These are phyloP conservation scores for Cebidichthys violaceus DNA, from an alignment of 2,113 vertebrate species.

Conservation along the genomic window DNA sequence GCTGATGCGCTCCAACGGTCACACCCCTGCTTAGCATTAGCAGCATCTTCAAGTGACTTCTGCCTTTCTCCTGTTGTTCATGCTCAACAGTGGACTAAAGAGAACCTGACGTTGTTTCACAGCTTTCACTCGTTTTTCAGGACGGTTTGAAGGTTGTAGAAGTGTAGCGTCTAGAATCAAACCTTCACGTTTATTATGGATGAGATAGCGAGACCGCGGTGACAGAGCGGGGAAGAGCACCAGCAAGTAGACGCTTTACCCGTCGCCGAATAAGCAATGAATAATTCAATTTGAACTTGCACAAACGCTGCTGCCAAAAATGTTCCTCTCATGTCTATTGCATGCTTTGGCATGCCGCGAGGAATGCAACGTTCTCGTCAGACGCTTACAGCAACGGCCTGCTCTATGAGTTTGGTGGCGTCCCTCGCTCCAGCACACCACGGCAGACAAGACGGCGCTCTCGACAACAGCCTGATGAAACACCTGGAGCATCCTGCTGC, in stretches of 20 bases:
- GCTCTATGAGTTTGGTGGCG: too few relatives aligned
- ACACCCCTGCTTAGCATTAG: background rate
- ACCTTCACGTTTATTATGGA: background rate
- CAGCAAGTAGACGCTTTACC: background rate
- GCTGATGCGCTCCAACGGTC: background rate
- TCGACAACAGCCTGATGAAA: too few relatives aligned
- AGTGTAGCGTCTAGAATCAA: background rate
- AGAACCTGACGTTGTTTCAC: background rate
- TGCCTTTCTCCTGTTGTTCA: background rate
- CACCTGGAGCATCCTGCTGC: too few relatives aligned
- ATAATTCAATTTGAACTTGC: background rate
- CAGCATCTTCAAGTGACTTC: background rate
- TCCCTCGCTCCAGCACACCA: too few relatives aligned
- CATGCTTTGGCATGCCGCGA: constrained; percentile 23
- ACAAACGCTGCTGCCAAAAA: background rate
- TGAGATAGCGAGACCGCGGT: background rate
- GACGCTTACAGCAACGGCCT: constrained; percentile 11
- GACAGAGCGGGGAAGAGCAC: background rate
- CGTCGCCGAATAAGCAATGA: background rate
- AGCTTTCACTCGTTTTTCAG: background rate
- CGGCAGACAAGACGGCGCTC: too few relatives aligned
- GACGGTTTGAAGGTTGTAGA: background rate
- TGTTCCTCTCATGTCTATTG: background rate
- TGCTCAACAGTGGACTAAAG: background rate
- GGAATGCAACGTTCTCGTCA: constrained; percentile 20